phyloP scores from a whole-genome alignment of 1,140 invertebrate species.

The Heliconius himera region DNA sequence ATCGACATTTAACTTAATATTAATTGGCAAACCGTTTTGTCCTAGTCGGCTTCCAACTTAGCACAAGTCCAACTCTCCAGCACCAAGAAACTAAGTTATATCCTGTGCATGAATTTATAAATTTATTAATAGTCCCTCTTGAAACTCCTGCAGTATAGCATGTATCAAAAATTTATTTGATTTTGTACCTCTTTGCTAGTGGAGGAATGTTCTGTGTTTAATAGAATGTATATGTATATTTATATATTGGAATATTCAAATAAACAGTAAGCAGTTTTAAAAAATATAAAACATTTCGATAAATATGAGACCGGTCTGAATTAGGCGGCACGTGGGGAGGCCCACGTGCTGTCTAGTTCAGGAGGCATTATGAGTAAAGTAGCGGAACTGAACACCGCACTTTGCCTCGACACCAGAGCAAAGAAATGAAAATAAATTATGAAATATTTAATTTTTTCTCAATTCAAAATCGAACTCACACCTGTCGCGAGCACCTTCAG shows the following conservation, averaged over 20 bases:
- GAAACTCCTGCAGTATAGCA: background rate
- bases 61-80: constrained; percentile 15
- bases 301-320: too few species aligned
- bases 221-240: background rate
- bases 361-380: too few species aligned
- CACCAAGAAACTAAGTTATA: constrained; percentile 26
- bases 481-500: too few species aligned
- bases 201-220: background rate
- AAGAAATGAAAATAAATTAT: too few species aligned
- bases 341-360: too few species aligned
- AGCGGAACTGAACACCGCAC: too few species aligned
- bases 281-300: too few species aligned
- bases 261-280: too few species aligned
- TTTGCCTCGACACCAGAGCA: too few species aligned
- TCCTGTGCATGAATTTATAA: constrained; percentile 24
- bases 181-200: background rate
- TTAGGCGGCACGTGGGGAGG: too few species aligned
- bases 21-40: constrained; percentile 31
- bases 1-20: constrained; percentile 21
- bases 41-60: constrained; percentile 33
- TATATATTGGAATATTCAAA: background rate
- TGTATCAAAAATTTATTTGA: constrained; percentile 11
- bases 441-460: too few species aligned
- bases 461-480: too few species aligned
- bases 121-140: constrained; percentile 20